Evolutionary conservation across 2,888 invertebrate species (phyloP), one percentile per base, ranked within the genome.

Genomic region (Caenorhabditis sp.): DNA sequence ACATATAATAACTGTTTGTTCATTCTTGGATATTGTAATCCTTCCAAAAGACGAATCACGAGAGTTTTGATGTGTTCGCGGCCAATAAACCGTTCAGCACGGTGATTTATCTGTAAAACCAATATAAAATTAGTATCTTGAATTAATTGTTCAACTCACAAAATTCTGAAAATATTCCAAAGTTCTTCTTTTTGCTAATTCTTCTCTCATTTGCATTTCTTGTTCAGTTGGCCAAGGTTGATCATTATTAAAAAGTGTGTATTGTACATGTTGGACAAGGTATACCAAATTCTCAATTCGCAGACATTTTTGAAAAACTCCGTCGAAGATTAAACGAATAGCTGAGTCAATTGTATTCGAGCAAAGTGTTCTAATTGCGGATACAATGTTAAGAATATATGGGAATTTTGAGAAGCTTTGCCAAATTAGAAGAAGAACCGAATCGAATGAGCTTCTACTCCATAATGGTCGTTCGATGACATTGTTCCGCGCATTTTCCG

Each of bases 1-100:
- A 92, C 92, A 89, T 94, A 94, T 74, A 92, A 92, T 80, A 94
- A 89, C 92, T 90, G 90, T 83, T 91, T 91, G 85, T 92, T 92
- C 56, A 91, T 88, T 52, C 90, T 87, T 12, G 91, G 91, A 78
- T 90, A 89, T 85, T 92, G 92, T 38, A 90, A 83, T 21, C 87
- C 78, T 43, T 73, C 68, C 49, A 82, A 70, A 8, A 80, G 63
- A 38, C 65, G 63, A 3, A 65, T 58, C 50, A 80, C 63, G 3
- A 70, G 69, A 23, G 27, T 31, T 56, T 71, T 69, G 20, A 77
- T 31, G n/a, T 69, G 63, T 20, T 78, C 68, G 1, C 76, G 65
- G 20, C 75, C 77, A 27, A 78, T 66, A 26, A 70, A 52, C 10
- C 66, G 72, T 50, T 70, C 70, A 36, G 71, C 59, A 17, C 69